Evolutionary conservation across 1,140 invertebrate species (phyloP), one percentile per base, ranked within the genome.

Genomic region (Drosophila littoralis): DNA sequence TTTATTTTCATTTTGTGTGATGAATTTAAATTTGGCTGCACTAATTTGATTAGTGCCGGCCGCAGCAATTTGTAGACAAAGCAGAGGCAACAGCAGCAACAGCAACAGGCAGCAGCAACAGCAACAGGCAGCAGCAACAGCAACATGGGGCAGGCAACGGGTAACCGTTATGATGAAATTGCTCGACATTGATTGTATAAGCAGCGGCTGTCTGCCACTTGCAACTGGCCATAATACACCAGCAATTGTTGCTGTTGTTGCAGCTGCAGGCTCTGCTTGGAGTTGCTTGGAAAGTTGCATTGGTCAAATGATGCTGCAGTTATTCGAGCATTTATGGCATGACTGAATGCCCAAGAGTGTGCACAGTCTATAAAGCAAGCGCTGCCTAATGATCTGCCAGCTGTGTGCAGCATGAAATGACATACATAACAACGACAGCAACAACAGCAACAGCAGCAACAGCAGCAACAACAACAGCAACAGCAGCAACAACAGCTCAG

Each of bases 251-350:
- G 75, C 74, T 52, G 79, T 28, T 28, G 22, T 48, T 54, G 75
- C 68, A 54, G 77, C 64, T 71, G 81, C 81, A 67, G 57, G 12
- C 10, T 33, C 48, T 51, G 22, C 4, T 28, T 51, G 48, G 48
- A 51, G 22, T 36, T 50, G 74, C 60, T 70, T 88, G 75, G 79
- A 85, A 76, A 82, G 82, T 82, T 86, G 83, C 71, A 58, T 42
- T 82, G 82, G 83, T 88, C 83, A 86, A 88, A 82, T 82, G 83
- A 88, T 86, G 82, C 77, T 79, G 82, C 79, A 84, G 81, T 80
- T 84, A 80, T 73, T 83, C 81, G 80, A 79, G 66, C 81, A 86
- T 86, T 86, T 82, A 85, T 88, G 79, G 75, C 78, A 80, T 74
- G 81, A 75, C 75, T 81, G 64, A 69, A 60, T 77, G 40, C 40